Conservation (phyloP, 1,140 invertebrate species). For the Brachionus paranguensis region DNA sequence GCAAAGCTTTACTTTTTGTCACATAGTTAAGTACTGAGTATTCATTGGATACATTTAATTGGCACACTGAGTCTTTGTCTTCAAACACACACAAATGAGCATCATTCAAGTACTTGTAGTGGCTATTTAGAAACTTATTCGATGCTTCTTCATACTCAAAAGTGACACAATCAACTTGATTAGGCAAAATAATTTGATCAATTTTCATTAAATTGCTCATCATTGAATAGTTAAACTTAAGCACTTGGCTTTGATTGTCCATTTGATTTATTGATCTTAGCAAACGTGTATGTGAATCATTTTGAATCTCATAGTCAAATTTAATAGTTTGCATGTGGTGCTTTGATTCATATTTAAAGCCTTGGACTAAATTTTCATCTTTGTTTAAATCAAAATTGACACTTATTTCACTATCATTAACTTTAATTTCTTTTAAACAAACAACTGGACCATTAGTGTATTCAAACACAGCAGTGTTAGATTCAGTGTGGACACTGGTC, state of each 20-base stretch:
- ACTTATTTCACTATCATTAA: neutral
- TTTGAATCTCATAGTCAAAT: slow-evolving; percentile 18
- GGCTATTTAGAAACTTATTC: neutral
- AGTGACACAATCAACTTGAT: neutral
- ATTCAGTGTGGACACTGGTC: neutral
- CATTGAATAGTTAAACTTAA: neutral
- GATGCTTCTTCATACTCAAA: neutral
- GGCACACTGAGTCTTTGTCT: neutral
- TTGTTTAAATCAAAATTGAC: neutral
- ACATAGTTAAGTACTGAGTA: neutral
- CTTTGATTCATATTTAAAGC: neutral
- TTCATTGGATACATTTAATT: neutral
- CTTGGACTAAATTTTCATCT: neutral
- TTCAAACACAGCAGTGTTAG: neutral
- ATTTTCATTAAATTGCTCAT: neutral
- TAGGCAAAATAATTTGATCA: neutral
- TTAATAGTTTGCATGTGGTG: neutral
- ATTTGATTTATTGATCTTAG: neutral
- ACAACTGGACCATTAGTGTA: neutral
- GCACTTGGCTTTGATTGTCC: neutral
- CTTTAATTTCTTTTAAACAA: neutral
- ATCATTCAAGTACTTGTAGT: neutral
- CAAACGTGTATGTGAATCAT: neutral
- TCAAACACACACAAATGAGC: neutral
- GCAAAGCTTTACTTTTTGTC: neutral